Percentiles rank a stretch among this genome's conserved stretches.
phyloP scores from a whole-genome alignment of 1,140 invertebrate species.

The Chelonus insularis region DNA sequence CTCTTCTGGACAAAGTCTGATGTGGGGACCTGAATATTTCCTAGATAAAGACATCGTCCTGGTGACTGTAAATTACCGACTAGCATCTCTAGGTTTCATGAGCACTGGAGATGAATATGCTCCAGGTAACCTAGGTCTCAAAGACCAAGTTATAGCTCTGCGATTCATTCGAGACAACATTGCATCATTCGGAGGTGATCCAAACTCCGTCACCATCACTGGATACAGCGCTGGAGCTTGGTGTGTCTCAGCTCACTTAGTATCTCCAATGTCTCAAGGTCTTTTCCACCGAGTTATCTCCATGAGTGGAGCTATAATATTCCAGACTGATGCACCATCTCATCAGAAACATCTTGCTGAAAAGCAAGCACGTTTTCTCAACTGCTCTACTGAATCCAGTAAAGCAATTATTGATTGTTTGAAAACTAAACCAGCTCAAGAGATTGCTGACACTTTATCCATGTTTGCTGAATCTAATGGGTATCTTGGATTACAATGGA shows the following conservation, averaged over 20 bases:
- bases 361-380: slow-evolving; percentile 69
- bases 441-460: slow-evolving; percentile 36
- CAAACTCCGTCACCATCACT: slow-evolving; percentile 67
- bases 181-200: slow-evolving; percentile 74
- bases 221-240: slow-evolving; percentile 74
- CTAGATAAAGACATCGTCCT: slow-evolving; percentile 67
- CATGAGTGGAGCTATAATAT: slow-evolving; percentile 70
- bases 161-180: slow-evolving; percentile 77
- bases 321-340: slow-evolving; percentile 59
- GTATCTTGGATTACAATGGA: slow-evolving; percentile 67
- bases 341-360: slow-evolving; percentile 67
- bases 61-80: slow-evolving; percentile 71
- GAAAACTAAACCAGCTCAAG: slow-evolving; percentile 55
- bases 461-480: slow-evolving; percentile 59
- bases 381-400: slow-evolving; percentile 66
- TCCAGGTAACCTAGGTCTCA: slow-evolving; percentile 74
- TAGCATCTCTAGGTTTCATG: slow-evolving; percentile 68
- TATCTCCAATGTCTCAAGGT: slow-evolving; percentile 72
- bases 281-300: slow-evolving; percentile 73
- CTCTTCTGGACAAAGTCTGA: slow-evolving; percentile 55
- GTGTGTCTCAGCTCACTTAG: slow-evolving; percentile 68
- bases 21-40: slow-evolving; percentile 64
- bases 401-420: slow-evolving; percentile 68
- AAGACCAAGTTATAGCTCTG: slow-evolving; percentile 74
- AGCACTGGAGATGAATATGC: slow-evolving; percentile 67